Base-by-base conservation (phyloP, 2,113 vertebrate species). In the Scolopax mira region DNA sequence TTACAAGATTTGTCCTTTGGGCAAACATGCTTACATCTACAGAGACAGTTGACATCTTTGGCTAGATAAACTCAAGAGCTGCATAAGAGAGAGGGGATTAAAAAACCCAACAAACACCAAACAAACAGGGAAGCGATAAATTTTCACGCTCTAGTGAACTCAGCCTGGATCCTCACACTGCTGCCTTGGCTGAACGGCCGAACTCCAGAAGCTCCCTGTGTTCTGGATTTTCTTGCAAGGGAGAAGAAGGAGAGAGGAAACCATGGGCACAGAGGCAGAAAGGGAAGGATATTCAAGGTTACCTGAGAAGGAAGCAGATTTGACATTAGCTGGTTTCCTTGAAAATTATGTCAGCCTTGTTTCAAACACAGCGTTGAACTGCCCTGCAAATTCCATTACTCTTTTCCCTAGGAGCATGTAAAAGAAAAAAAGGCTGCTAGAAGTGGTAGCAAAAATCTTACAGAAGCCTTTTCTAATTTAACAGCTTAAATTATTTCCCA, bases 311-410 rank as follows among this genome's bases (percentile, higher is more conserved):
- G 62, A 91, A 88, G 57, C 66, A 88, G 51, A 80, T 44, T 46
- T 55, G 39, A 8, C 44, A 55, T 93, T 64, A 90, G 75, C 79
- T 80, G 3, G 3, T 72, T 66, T 48, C 61, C 51, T 84, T 84
- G 23, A 27, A 67, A 73, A 81, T 58, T 54, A 22, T 7, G 14
- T 35, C 74, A 67, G 66, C 93, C 60, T 55, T 28, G 33, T 69
- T 37, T 78, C 72, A 83, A 46, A 58, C 22, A 27, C 0, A 0
- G 42, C 22, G 1, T 0, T 11, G 62, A 49, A 49, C 10, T n/a
- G 52, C 77, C 0, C 0, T 33, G 30, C 27, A 35, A 69, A 33
- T 37, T 93, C 27, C 33, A 24, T 1, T 4, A 33, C 30, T 72
- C 49, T 78, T 19, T 80, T 92, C 77, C 61, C 72, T 48, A 66